Evolutionary conservation across 2,888 invertebrate species (phyloP), one percentile per base, ranked within the genome.

Genomic region (Synergus umbraculus): DNA sequence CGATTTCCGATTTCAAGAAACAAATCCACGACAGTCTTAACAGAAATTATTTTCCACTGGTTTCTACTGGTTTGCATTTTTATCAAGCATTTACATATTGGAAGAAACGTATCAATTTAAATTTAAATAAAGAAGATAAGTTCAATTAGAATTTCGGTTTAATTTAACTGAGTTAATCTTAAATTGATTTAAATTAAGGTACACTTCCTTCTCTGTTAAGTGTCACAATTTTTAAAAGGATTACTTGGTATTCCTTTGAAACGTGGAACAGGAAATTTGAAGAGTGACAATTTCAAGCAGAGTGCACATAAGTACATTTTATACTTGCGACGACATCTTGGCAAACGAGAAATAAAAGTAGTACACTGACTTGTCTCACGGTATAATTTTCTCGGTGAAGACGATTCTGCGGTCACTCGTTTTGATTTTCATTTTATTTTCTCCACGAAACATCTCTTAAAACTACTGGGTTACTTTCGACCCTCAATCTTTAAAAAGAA

Each of bases 1-100:
- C n/a, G 67, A 18, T 67, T 67, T 67, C 18, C 46, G 44, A 67
- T 67, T 18, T 43, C 18, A 44, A 18, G 5, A 66, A 66, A 66
- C 9, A 41, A 15, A 37, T 29, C n/a, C 18, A 44, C 41, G 41
- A 41, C 41, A 41, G n/a, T 15, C 2, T 37, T 37, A 41, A 41
- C 22, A 65, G 37, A 65, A 41, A 65, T 15, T 65, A 65, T 41
- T 65, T 65, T 7, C 37, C 46, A 49, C 13, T 4, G 46, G 9
- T 13, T 13, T 13, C 13, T 4, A 46, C 46, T 49, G 37, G 37
- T 5, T 37, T 37, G 5, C 37, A 37, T 37, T 37, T 37, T 37
- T 5, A 37, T 37, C 37, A 37, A 37, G 37, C 37, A 37, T 37
- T 37, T 37, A 37, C 5, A 37, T 37, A 7, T 37, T 37, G 37